Base-by-base conservation (phyloP, 2,113 vertebrate species). In the Corythornis cristatus region DNA sequence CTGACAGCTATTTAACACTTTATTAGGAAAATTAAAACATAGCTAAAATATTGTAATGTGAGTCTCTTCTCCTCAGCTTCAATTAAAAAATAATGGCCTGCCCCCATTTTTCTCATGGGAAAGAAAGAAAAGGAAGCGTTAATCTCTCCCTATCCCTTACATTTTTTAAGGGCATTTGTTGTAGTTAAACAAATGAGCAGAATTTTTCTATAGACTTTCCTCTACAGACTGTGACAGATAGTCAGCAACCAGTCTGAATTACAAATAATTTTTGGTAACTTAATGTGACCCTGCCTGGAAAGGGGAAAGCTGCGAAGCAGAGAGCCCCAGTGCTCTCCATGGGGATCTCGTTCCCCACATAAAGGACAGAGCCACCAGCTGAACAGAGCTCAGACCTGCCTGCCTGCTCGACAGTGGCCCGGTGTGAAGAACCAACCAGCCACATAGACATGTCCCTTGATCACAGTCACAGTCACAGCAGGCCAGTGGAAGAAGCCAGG, bases 1-100 rank as follows among this genome's bases (percentile, higher is more conserved):
- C 88, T 85, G 66, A 54, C 77, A 75, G 70, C 14, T 83, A 40
- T 76, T 90, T 91, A 90, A 87, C 72, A 83, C 74, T n/a, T 76
- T 51, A 76, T 84, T 80, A 89, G 66, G 46, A 87, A 83, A 91
- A 73, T 2, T n/a, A 82, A 85, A 89, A 73, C 10, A 3, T 12
- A 66, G 66, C 77, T 71, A 85, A 79, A 93, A 89, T 74, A 89
- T 11, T 37, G 40, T 43, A 26, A 84, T 11, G 10, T 51, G 70
- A 79, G 31, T 48, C 20, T 78, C 56, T 6, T 71, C 46, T 92
- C 62, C 29, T 75, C 11, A 15, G 7, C 22, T 86, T 80, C 71
- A 68, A 28, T 46, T 28, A 77, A 72, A 93, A 93, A 93, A 70
- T 60, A 57, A 57, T 2, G 7, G 43, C 16, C 35, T 83, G 21